Base-by-base conservation (phyloP, 2,113 vertebrate genomes). In the Perca schrenkii region DNA sequence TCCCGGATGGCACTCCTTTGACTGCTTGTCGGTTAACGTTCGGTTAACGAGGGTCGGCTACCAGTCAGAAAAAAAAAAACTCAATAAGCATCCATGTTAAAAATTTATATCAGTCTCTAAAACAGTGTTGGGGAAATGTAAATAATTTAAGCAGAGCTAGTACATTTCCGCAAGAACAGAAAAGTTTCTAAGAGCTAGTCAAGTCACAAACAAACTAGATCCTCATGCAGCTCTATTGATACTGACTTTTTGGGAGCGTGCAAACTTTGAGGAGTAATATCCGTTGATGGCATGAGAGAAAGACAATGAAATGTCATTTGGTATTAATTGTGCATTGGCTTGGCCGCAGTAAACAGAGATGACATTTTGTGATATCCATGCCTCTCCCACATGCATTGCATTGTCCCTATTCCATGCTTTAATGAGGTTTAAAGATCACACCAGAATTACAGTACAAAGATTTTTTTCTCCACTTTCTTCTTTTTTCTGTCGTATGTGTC, bases 271-370 rank as follows among this genome's bases (percentile, higher is more conserved):
- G 63, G 56, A 79, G 79, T 86, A 89, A 92, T 92, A 92, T 93
- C 87, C 83, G 78, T 73, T 53, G 84, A 78, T 82, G 86, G 80
- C 79, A 72, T 72, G 64, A 86, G 74, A 84, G 78, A 77, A 86
- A 58, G 53, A 90, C 77, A 74, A 76, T 65, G 57, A 92, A 94
- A 95, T 94, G 91, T 91, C 94, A 92, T 80, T 74, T 67, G 88
- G 79, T 93, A 91, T 92, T 92, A 94, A 94, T 88, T 92, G 78
- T 90, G 86, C 74, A 67, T 66, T 83, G 79, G 75, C 86, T 74
- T 91, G 87, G 87, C 84, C 66, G 71, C 68, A 82, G 88, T 92
- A 92, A 94, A 93, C 85, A 91, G 61, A 87, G 87, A 87, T 93
- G 91, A 89, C 92, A 93, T 94, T 95, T 92, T 70, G 74, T 73